Percentiles rank a stretch among this genome's conserved stretches.
These are phyloP conservation scores for Teleiodes luculella DNA, from an alignment of 2,888 invertebrate species.

Conservation along the genomic window DNA sequence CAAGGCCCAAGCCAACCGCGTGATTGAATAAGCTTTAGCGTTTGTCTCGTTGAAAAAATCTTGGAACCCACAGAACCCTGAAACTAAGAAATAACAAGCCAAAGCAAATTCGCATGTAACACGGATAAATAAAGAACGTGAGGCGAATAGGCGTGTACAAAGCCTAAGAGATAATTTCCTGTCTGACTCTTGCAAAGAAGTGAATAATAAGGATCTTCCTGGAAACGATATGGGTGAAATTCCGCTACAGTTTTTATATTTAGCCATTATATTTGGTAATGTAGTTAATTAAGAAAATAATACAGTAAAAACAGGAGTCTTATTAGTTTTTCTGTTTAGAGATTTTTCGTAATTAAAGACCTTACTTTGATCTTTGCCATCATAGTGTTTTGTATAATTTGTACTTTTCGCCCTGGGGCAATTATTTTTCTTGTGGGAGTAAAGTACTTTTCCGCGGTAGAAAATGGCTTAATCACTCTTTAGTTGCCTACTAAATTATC, in stretches of 20 bases:
- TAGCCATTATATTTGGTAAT: too few species aligned
- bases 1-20: background rate
- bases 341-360: too few species aligned
- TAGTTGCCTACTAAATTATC: too few species aligned
- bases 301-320: background rate
- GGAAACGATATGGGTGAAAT: constrained; percentile 7
- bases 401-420: too few species aligned
- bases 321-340: background rate
- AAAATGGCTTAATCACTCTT: too few species aligned
- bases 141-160: constrained; percentile 12
- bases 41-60: background rate
- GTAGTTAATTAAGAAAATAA: constrained; percentile 1
- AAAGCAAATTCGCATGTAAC: constrained; percentile 11
- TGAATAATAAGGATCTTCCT: constrained; percentile 19
- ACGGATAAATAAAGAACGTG: constrained; percentile 10
- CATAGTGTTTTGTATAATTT: too few species aligned
- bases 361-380: too few species aligned
- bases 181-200: constrained; percentile 11
- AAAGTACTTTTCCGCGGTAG: too few species aligned
- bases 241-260: too few species aligned
- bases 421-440: too few species aligned
- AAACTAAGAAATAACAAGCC: constrained; percentile 10
- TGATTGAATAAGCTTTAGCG: background rate
- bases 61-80: background rate
- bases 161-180: constrained; percentile 16